phyloP scores from a whole-genome alignment of 2,888 invertebrate genomes.

The Macrosiphum euphorbiae region DNA sequence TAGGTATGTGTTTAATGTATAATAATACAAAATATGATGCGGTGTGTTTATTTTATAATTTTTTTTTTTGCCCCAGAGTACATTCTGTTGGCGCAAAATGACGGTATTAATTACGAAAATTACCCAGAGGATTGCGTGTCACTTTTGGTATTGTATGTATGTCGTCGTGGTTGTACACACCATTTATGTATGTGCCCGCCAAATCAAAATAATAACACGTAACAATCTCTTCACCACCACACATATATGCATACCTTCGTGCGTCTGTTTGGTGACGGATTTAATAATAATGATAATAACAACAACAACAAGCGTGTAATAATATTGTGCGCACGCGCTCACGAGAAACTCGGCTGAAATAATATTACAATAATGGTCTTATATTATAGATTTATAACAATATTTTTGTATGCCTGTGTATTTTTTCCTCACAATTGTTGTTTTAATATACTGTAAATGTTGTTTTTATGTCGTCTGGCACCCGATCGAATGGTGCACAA shows the following conservation, averaged over 20 bases:
- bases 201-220: slow-evolving; percentile 47
- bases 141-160: neutral
- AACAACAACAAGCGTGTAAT: neutral
- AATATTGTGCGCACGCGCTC: neutral
- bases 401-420: neutral
- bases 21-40: neutral
- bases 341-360: neutral
- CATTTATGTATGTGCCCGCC: neutral
- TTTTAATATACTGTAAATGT: neutral
- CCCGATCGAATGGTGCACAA: neutral
- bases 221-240: slow-evolving; percentile 1
- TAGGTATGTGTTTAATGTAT: neutral
- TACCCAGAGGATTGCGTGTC: slow-evolving; percentile 45
- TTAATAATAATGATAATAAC: neutral
- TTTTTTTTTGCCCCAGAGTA: neutral
- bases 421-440: neutral
- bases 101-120: slow-evolving; percentile 54
- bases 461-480: neutral
- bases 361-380: neutral
- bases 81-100: neutral
- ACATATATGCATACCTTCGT: neutral
- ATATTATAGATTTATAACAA: neutral
- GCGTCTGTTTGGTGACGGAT: neutral
- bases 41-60: neutral
- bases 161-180: slow-evolving; percentile 11